phyloP scores from a whole-genome alignment of 2,797 vertebrate species.

The Anguilla anguilla region DNA sequence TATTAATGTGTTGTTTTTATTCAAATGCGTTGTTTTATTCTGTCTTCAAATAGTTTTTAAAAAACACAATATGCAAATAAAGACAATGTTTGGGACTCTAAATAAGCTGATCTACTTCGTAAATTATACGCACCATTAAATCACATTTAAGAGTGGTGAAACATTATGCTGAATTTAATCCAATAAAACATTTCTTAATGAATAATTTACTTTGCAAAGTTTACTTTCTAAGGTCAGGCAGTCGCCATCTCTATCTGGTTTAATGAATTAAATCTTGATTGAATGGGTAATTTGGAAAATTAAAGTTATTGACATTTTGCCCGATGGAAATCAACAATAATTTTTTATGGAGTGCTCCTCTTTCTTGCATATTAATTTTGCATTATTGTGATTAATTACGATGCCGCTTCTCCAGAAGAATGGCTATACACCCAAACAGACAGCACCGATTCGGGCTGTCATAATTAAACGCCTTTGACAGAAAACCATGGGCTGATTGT shows the following conservation, averaged over 20 bases:
- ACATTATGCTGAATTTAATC: slow-evolving; percentile 44
- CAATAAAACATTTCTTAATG: slow-evolving; percentile 56
- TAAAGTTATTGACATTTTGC: slow-evolving; percentile 61
- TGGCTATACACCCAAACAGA: slow-evolving; percentile 49
- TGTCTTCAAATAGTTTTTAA: neutral
- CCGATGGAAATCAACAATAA: slow-evolving; percentile 62
- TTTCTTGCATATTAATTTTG: slow-evolving; percentile 41
- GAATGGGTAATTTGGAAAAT: slow-evolving; percentile 50
- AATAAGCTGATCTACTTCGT: slow-evolving; percentile 45
- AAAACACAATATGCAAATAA: neutral
- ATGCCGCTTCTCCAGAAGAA: slow-evolving; percentile 42
- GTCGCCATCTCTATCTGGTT: slow-evolving; percentile 48
- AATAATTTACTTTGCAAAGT: slow-evolving; percentile 45
- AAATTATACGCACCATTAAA: slow-evolving; percentile 46
- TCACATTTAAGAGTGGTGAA: slow-evolving; percentile 55
- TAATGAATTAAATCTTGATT: slow-evolving; percentile 58
- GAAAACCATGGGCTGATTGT: slow-evolving; percentile 1
- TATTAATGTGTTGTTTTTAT: neutral
- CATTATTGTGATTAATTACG: slow-evolving; percentile 60
- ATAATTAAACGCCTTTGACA: slow-evolving; percentile 44
- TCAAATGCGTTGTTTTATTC: neutral
- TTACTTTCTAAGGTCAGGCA: slow-evolving; percentile 51
- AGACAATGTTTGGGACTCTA: slow-evolving; percentile 45
- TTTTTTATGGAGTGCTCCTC: slow-evolving; percentile 45
- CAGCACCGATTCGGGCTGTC: slow-evolving; percentile 46